phyloP scores from a whole-genome alignment of 2,797 vertebrate species.

The Steatocranus sp. region DNA sequence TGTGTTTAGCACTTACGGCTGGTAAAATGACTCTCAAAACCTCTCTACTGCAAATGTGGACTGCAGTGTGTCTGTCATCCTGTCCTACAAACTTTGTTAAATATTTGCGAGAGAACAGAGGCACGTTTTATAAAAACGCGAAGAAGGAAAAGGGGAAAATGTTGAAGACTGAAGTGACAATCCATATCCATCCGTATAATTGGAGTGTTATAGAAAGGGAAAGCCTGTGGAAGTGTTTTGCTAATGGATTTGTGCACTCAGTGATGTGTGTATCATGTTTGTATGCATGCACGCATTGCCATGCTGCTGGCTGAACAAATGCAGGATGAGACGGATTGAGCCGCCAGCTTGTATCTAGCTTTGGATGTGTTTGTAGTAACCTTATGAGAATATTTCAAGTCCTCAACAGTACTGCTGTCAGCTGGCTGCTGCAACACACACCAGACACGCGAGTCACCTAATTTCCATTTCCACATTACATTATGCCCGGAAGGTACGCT shows the following conservation, averaged over 20 bases:
- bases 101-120: constrained; percentile 20
- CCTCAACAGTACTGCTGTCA: constrained; percentile 8
- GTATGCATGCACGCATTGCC: constrained; percentile 1
- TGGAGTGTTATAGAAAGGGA: background rate
- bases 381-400: constrained; percentile 29
- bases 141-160: background rate
- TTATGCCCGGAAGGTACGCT: background rate
- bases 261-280: constrained; percentile 24
- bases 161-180: constrained; percentile 4
- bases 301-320: constrained; percentile 27
- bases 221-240: constrained; percentile 34
- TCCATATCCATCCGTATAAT: constrained; percentile 11
- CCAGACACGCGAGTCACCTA: background rate
- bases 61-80: constrained; percentile 26
- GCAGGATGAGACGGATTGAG: constrained; percentile 27
- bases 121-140: background rate
- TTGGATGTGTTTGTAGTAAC: constrained; percentile 38
- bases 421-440: constrained; percentile 15
- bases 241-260: constrained; percentile 38
- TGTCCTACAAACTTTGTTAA: constrained; percentile 24
- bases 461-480: constrained; percentile 21
- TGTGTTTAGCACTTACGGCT: background rate
- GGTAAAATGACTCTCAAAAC: constrained; percentile 3
- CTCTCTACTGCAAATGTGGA: background rate
- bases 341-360: constrained; percentile 21